Conservation (phyloP, 2,797 vertebrate genomes). For the Ctenopoma kingsleyae region DNA sequence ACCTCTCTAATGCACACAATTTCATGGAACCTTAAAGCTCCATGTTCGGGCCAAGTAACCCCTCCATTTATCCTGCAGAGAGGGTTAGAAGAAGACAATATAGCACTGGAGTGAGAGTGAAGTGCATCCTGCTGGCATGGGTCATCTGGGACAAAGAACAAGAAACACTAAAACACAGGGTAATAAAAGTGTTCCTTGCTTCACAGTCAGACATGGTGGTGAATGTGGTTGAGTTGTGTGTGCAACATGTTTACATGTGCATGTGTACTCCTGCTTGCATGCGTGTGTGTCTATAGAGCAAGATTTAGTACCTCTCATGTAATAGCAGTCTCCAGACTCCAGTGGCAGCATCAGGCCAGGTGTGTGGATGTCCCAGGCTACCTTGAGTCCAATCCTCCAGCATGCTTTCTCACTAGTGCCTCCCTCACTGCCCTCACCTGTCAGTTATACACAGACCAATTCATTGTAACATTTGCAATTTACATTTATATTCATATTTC, state of each 20-base stretch:
- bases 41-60: constrained; percentile 62
- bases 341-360: constrained; percentile 93
- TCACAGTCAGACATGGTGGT: constrained; percentile 39
- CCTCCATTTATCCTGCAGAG: constrained; percentile 41
- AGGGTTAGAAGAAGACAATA: constrained; percentile 40
- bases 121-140: constrained; percentile 55
- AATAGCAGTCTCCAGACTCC: constrained; percentile 95
- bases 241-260: constrained; percentile 48
- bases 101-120: constrained; percentile 35
- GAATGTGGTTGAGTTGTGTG: constrained; percentile 22
- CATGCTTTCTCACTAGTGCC: constrained; percentile 82
- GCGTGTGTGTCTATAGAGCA: constrained; percentile 21
- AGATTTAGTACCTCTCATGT: constrained; percentile 92
- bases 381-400: constrained; percentile 95
- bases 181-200: constrained; percentile 55
- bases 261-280: not conserved
- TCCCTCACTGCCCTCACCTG: constrained; percentile 79
- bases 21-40: constrained; percentile 79
- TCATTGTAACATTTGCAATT: constrained; percentile 56
- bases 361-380: constrained; percentile 97
- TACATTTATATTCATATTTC: constrained; percentile 51
- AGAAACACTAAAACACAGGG: constrained; percentile 60
- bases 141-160: constrained; percentile 70
- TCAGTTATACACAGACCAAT: constrained; percentile 66
- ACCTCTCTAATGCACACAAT: constrained; percentile 77